Conservation (phyloP, 1,140 invertebrate species). For the Psilanteris sp. region DNA sequence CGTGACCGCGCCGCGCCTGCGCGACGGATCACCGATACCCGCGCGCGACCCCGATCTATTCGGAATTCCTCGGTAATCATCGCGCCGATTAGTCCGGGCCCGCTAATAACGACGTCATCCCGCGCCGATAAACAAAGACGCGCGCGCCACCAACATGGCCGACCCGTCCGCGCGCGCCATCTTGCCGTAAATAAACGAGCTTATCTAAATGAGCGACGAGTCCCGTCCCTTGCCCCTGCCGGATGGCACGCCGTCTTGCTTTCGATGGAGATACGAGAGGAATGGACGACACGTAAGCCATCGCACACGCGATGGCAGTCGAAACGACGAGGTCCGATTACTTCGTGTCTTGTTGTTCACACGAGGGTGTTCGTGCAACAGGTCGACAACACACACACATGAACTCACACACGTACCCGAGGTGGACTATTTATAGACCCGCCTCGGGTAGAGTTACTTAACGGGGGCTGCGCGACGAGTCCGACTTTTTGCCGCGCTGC, state of each 20-base stretch:
- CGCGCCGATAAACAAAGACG: no score
- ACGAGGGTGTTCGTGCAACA: conserved; percentile 76
- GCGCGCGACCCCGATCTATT: conserved; percentile 21
- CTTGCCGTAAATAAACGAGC: no score
- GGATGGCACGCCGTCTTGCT: conserved; percentile 5
- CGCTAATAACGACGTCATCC: no score
- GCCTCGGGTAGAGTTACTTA: conserved; percentile 72
- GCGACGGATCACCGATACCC: background rate
- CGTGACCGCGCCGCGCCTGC: conserved; percentile 64
- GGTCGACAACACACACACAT: conserved; percentile 70
- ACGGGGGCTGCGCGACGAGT: conserved; percentile 29
- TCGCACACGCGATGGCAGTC: conserved; percentile 67
- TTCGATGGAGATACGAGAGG: conserved; percentile 34
- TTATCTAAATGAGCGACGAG: no score
- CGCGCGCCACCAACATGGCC: no score
- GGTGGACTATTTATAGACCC: conserved; percentile 74
- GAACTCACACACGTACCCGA: no score
- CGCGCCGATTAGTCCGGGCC: no score
- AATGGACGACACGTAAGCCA: conserved; percentile 59
- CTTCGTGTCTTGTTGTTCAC: conserved; percentile 71
- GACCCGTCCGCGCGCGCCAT: no score
- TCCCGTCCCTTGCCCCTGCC: no score
- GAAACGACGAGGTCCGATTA: conserved; percentile 73
- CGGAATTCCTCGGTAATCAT: conserved; percentile 56
- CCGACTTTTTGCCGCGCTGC: conserved; percentile 15